A percentile compares a stretch with the other conserved stretches of the same genome.
These are phyloP conservation scores for Acanthococcus lagerstroemiae DNA, from an alignment of 2,888 invertebrate genomes.

Conservation along the genomic window DNA sequence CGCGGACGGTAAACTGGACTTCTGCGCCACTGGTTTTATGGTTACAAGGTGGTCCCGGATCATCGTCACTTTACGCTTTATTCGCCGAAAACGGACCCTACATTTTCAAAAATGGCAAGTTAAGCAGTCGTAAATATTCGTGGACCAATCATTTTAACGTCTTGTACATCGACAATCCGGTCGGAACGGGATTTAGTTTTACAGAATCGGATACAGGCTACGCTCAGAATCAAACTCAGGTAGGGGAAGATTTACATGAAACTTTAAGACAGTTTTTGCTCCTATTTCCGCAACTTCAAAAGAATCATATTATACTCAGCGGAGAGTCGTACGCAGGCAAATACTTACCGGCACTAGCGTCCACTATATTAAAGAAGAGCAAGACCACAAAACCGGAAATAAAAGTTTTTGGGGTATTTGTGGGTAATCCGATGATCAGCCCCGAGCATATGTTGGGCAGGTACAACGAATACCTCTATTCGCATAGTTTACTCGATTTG, in stretches of 20 bases:
- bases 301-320: constrained; percentile 50
- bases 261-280: constrained; percentile 50
- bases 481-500: constrained; percentile 44
- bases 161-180: constrained; percentile 57
- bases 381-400: constrained; percentile 39
- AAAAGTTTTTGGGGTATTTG: constrained; percentile 47
- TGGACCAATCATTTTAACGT: constrained; percentile 52
- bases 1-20: neutral
- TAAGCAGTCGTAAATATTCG: constrained; percentile 43
- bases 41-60: constrained; percentile 53
- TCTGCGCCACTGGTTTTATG: constrained; percentile 55
- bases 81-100: constrained; percentile 53
- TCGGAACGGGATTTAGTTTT: constrained; percentile 56
- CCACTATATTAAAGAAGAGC: constrained; percentile 48
- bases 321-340: constrained; percentile 56
- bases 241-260: constrained; percentile 48
- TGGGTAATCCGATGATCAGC: constrained; percentile 48
- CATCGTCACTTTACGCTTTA: constrained; percentile 48
- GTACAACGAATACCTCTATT: constrained; percentile 47
- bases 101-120: constrained; percentile 42
- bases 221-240: constrained; percentile 48
- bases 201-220: constrained; percentile 48
- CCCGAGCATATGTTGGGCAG: constrained; percentile 45
- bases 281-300: constrained; percentile 48
- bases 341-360: constrained; percentile 46